Evolutionary conservation across 2,888 invertebrate genomes (phyloP).

Genomic region (Thera britannica): DNA sequence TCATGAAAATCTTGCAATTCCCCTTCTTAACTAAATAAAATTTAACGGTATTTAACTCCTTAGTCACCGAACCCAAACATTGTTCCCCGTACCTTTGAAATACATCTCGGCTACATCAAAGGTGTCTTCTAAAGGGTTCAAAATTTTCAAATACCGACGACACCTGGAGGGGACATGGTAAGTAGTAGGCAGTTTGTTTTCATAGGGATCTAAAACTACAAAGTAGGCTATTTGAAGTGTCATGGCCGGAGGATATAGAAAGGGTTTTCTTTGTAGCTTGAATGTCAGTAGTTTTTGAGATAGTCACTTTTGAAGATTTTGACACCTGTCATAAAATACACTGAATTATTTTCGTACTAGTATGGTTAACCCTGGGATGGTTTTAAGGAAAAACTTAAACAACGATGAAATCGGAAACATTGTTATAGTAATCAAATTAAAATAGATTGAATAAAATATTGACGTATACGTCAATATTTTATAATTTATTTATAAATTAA

Average conservation of each 20-base stretch:
- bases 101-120: slow-evolving; percentile 66
- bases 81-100: slow-evolving; percentile 47
- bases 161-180: slow-evolving; percentile 57
- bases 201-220: slow-evolving; percentile 19
- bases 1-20: slow-evolving; percentile 8
- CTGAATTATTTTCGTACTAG: too few species aligned
- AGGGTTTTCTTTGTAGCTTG: not conserved
- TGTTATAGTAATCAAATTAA: too few species aligned
- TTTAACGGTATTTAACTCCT: slow-evolving; percentile 32
- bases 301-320: too few species aligned
- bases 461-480: too few species aligned
- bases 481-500: too few species aligned
- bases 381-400: too few species aligned
- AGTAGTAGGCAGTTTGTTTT: slow-evolving; percentile 36
- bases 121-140: slow-evolving; percentile 63
- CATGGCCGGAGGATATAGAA: not conserved
- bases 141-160: slow-evolving; percentile 53
- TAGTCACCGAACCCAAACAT: slow-evolving; percentile 21
- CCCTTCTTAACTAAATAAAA: slow-evolving; percentile 16
- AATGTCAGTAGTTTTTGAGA: not conserved
- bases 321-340: too few species aligned
- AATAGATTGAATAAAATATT: too few species aligned
- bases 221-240: slow-evolving; percentile 3
- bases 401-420: too few species aligned
- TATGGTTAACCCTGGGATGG: too few species aligned